Percentiles rank a stretch among this genome's conserved stretches.
phyloP scores from a whole-genome alignment of 1,140 invertebrate genomes.

The Drosophila guanche region DNA sequence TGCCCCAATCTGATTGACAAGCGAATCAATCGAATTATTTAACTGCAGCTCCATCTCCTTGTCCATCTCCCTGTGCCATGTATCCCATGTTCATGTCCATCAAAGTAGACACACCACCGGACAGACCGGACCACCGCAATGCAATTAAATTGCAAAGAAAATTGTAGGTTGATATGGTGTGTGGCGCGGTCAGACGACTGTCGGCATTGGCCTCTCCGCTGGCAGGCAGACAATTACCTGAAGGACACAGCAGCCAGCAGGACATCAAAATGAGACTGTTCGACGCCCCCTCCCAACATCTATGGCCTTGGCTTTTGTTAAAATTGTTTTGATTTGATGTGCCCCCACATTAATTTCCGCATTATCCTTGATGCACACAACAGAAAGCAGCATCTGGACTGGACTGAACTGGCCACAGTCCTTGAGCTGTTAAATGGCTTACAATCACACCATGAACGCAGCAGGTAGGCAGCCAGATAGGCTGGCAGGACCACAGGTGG shows the following conservation, averaged over 20 bases:
- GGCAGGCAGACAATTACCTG: neutral
- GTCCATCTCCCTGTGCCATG: no score
- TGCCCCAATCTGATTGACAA: slow-evolving; percentile 3
- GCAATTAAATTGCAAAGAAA: slow-evolving; percentile 21
- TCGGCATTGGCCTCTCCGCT: neutral
- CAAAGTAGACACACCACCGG: no score
- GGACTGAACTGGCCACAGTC: slow-evolving; percentile 2
- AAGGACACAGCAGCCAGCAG: neutral
- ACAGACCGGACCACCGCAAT: neutral
- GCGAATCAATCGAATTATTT: slow-evolving; percentile 36
- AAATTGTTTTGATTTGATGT: slow-evolving; percentile 59
- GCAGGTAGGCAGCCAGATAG: neutral
- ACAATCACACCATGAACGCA: slow-evolving; percentile 47
- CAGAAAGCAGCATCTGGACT: no score
- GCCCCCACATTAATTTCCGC: slow-evolving; percentile 52
- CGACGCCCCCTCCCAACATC: no score
- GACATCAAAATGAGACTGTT: no score
- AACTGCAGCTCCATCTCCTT: no score
- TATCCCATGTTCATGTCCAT: no score
- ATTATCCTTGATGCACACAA: slow-evolving; percentile 40
- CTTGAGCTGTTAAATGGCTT: slow-evolving; percentile 59
- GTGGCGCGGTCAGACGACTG: no score
- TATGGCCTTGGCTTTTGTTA: slow-evolving; percentile 24
- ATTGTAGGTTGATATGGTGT: no score
- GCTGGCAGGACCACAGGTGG: slow-evolving; percentile 3